Base-by-base conservation (phyloP, 2,113 vertebrate species). In the Saccopteryx leptura region DNA sequence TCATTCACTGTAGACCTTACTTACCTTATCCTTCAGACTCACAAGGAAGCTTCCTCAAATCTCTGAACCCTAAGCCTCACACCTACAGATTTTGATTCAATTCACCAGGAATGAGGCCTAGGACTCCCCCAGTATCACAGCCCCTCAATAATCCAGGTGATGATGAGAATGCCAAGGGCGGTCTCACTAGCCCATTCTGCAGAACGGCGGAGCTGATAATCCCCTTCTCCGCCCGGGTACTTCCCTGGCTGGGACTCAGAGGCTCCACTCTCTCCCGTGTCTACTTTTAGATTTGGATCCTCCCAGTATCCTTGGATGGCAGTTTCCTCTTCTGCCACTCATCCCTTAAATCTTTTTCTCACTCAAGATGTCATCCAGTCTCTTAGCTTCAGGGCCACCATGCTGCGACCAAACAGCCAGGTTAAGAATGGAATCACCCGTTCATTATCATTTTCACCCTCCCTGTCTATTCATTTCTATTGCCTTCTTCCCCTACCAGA, bases 61-160 rank as follows among this genome's bases (percentile, higher is more conserved):
- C 8, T 69, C 6, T 15, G 60, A 71, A 72, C 69, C 12, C 7
- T 52, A 79, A 74, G 17, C 15, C 48, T 80, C 31, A 17, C 15
- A 9, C n/a, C 28, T 4, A 46, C 28, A 89, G 78, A 76, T 46
- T 52, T 26, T n/a, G 26, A 93, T 21, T 24, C 1, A 7, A 54
- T 2, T 17, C 60, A 76, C 23, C 31, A 24, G 66, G 56, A 39
- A 68, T 17, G 26, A 52, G 58, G 84, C 18, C 14, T 9, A 52
- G 56, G 14, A 81, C 65, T 5, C 26, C 18, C 21, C 46, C 19
- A 33, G 9, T 17, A n/a, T 78, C 17, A 54, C 17, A 56, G 31
- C 0, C 33, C 6, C 10, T 7, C 2, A 4, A 52, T 24, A 87
- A 87, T 18, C 26, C 0, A 0, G 12, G 5, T 7, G 23, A 56